These are phyloP conservation scores for Cryptotis parvus DNA, from an alignment of 2,113 vertebrate species.

Conservation along the genomic window DNA sequence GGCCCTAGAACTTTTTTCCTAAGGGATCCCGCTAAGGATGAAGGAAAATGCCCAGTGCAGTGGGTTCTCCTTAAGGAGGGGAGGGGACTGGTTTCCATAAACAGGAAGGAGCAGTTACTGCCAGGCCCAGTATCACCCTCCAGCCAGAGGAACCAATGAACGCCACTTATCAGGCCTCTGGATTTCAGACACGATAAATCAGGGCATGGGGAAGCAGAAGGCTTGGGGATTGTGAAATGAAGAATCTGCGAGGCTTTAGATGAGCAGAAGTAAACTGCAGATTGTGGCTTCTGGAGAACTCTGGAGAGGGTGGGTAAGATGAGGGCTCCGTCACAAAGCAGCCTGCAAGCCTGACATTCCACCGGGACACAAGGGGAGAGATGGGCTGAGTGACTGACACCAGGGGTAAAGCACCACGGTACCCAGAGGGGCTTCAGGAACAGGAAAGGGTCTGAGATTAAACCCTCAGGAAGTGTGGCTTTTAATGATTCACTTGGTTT, in stretches of 20 bases:
- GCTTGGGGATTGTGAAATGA: background rate
- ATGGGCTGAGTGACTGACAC: background rate
- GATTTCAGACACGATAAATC: background rate
- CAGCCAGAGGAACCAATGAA: background rate
- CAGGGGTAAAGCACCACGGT: background rate
- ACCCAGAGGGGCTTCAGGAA: background rate
- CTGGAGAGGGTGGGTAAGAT: background rate
- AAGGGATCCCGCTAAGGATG: conserved; percentile 39
- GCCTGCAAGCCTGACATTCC: too few relatives aligned
- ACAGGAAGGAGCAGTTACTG: background rate
- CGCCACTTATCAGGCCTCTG: background rate
- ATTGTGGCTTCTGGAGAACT: background rate
- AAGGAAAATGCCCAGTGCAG: background rate
- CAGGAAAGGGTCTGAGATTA: background rate
- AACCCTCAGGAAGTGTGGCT: background rate
- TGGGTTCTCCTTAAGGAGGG: background rate
- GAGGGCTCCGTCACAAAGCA: background rate
- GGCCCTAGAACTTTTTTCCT: too few relatives aligned
- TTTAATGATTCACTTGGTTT: background rate
- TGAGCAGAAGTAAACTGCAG: conserved; percentile 58
- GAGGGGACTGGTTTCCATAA: background rate
- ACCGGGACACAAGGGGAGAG: background rate
- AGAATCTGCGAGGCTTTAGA: background rate
- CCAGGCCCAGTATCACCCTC: background rate
- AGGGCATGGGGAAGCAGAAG: background rate